These are phyloP conservation scores for Camponotus pennsylvanicus DNA, from an alignment of 1,140 invertebrate species.

Conservation along the genomic window DNA sequence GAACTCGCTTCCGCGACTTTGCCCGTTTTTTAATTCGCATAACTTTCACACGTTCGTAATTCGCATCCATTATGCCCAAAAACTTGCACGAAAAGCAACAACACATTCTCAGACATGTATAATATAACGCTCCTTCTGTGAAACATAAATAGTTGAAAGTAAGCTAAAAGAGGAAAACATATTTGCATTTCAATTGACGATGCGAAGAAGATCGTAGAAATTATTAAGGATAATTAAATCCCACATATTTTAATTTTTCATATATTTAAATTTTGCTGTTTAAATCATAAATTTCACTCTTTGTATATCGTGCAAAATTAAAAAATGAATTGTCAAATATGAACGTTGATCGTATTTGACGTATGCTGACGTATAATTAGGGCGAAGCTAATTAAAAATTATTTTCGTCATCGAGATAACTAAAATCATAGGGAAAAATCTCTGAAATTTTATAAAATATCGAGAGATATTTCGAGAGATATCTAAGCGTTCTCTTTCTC, in stretches of 20 bases:
- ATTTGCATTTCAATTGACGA: not conserved
- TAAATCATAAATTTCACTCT: not conserved
- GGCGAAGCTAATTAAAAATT: not conserved
- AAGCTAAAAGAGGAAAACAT: not conserved
- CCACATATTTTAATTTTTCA: not conserved
- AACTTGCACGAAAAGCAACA: constrained; percentile 27
- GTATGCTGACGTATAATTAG: too few species aligned
- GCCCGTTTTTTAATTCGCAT: constrained; percentile 48
- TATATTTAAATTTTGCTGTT: constrained; percentile 6
- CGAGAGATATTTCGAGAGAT: not conserved
- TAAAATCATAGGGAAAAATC: not conserved
- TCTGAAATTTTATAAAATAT: not conserved
- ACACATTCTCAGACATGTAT: constrained; percentile 6
- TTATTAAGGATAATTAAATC: not conserved
- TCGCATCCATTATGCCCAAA: constrained; percentile 28
- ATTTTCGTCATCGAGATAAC: not conserved
- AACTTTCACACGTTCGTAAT: constrained; percentile 45
- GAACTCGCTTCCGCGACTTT: constrained; percentile 17
- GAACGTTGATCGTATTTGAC: too few species aligned
- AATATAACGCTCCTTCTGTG: constrained; percentile 1
- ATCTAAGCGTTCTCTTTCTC: not conserved
- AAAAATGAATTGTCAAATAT: not conserved
- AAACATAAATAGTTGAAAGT: not conserved
- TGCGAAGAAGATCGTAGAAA: not conserved
- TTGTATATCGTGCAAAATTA: not conserved